These are phyloP conservation scores for Muscicapa adusta DNA, from an alignment of 2,113 vertebrate species.

Conservation along the genomic window DNA sequence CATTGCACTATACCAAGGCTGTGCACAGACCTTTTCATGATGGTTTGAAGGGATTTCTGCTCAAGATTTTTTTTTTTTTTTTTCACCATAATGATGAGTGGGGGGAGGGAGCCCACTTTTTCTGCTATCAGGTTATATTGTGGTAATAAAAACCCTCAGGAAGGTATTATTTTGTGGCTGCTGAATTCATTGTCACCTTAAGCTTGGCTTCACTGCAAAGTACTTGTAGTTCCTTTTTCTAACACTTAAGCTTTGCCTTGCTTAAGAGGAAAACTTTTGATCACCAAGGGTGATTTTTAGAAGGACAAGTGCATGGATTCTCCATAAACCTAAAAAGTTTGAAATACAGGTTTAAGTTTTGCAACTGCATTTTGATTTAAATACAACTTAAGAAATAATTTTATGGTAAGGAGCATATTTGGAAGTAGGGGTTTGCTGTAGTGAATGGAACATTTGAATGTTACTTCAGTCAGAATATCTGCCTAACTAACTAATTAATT, in stretches of 20 bases:
- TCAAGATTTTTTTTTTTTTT: not conserved
- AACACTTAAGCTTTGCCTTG: not conserved
- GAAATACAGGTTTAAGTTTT: not conserved
- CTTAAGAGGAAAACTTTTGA: not conserved
- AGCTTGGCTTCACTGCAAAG: not conserved
- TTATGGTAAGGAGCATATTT: not conserved
- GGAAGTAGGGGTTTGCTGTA: not conserved
- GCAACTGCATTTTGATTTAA: not conserved
- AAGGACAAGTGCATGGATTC: not conserved
- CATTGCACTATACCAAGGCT: slow-evolving; percentile 23
- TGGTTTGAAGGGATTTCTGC: slow-evolving; percentile 21
- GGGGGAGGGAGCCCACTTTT: not conserved
- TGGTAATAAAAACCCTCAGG: not conserved
- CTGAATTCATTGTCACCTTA: slow-evolving; percentile 22
- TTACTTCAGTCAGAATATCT: not conserved
- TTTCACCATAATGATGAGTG: not conserved
- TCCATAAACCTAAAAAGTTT: not conserved
- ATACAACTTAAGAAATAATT: not conserved
- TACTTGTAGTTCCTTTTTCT: not conserved
- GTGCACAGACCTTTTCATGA: slow-evolving; percentile 9
- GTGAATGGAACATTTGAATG: not conserved
- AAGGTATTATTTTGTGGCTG: not conserved
- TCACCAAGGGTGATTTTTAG: not conserved
- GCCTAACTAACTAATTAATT: not conserved
- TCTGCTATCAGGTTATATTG: not conserved